phyloP scores from a whole-genome alignment of 1,140 invertebrate genomes.

The Zaprionus lachaisei region DNA sequence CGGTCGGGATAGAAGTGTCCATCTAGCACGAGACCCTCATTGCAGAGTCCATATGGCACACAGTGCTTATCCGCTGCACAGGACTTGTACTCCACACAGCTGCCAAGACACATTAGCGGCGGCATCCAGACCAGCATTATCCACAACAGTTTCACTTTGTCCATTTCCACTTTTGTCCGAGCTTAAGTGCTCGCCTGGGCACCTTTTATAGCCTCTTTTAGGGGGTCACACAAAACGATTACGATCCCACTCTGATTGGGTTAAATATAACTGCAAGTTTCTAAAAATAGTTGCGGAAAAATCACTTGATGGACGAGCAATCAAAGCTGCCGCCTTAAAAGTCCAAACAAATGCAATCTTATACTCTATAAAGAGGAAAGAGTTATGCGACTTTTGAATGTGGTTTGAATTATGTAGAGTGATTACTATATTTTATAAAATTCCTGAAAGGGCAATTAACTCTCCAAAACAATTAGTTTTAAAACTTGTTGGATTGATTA shows the following conservation, averaged over 20 bases:
- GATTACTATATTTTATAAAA: too few species aligned
- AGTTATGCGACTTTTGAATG: not conserved
- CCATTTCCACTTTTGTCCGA: conserved; percentile 27
- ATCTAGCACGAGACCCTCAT: conserved; percentile 52
- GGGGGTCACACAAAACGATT: not conserved
- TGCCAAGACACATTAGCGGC: not conserved
- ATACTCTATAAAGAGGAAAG: not conserved
- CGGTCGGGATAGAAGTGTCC: conserved; percentile 60
- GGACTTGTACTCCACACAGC: conserved; percentile 14
- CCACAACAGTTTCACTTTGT: conserved; percentile 4
- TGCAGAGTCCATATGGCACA: conserved; percentile 58
- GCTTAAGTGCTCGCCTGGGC: conserved; percentile 37
- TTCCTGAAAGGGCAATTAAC: too few species aligned
- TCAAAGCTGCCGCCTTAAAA: not conserved
- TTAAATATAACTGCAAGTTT: conserved; percentile 63
- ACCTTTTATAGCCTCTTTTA: conserved; percentile 54
- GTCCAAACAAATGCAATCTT: conserved; percentile 3
- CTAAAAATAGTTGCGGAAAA: conserved; percentile 57
- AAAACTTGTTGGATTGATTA: too few species aligned
- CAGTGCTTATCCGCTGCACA: conserved; percentile 56
- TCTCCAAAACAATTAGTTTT: too few species aligned
- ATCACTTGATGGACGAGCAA: conserved; percentile 1
- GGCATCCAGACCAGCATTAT: conserved; percentile 1
- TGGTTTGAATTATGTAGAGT: not conserved
- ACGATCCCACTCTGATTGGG: conserved; percentile 48